phyloP scores from a whole-genome alignment of 2,888 invertebrate species.

The Napeogenes sylphis region DNA sequence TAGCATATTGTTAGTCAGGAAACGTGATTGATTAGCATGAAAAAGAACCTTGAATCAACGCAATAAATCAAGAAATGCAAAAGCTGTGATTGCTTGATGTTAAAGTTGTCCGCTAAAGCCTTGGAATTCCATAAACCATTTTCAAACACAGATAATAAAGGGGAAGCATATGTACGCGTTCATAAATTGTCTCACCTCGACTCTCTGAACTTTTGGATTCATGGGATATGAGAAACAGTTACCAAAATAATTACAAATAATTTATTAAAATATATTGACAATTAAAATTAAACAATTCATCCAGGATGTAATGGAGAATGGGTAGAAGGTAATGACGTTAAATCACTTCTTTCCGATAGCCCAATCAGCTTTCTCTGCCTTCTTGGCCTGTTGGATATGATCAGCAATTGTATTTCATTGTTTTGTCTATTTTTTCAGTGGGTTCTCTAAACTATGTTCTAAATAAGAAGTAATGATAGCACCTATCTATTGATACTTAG shows the following conservation, averaged over 20 bases:
- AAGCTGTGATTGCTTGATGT: slow-evolving; percentile 45
- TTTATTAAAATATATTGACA: slow-evolving; percentile 59
- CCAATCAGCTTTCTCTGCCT: slow-evolving; percentile 86
- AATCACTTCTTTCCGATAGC: slow-evolving; percentile 80
- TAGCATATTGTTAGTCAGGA: slow-evolving; percentile 30
- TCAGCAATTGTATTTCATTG: slow-evolving; percentile 37
- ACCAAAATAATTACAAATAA: slow-evolving; percentile 45
- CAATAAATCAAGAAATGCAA: slow-evolving; percentile 43
- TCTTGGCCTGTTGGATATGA: slow-evolving; percentile 83
- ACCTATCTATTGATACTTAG: not conserved
- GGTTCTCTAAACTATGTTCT: slow-evolving; percentile 2
- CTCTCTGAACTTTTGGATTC: slow-evolving; percentile 38
- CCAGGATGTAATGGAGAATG: slow-evolving; percentile 38
- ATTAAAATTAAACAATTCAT: slow-evolving; percentile 52
- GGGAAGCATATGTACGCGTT: slow-evolving; percentile 51
- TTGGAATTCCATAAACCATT: slow-evolving; percentile 25
- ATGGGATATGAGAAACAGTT: slow-evolving; percentile 43
- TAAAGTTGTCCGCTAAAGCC: slow-evolving; percentile 33
- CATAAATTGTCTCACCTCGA: slow-evolving; percentile 65
- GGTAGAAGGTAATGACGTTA: slow-evolving; percentile 33
- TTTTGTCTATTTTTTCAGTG: slow-evolving; percentile 24
- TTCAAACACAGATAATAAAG: slow-evolving; percentile 16
- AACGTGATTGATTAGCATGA: slow-evolving; percentile 36
- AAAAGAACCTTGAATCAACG: slow-evolving; percentile 35
- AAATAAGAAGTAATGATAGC: not conserved